phyloP scores from a whole-genome alignment of 2,888 invertebrate species.

The Euproctis similis region DNA sequence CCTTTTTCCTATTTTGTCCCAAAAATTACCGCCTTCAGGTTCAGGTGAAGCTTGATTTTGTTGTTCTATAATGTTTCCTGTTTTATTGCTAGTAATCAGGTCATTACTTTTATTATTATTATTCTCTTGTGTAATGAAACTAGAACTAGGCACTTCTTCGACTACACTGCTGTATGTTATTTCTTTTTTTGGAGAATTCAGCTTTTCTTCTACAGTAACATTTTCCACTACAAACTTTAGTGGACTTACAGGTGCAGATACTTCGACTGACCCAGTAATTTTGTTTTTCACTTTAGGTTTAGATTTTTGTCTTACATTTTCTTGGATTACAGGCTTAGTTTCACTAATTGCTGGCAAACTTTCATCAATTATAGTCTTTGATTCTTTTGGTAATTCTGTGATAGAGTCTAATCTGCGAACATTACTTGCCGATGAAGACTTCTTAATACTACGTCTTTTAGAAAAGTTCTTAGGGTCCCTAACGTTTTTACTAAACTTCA shows the following conservation, averaged over 20 bases:
- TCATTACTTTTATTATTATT: slow-evolving; percentile 6
- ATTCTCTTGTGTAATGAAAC: slow-evolving; percentile 11
- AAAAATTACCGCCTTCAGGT: slow-evolving; percentile 75
- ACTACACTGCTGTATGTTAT: slow-evolving; percentile 51
- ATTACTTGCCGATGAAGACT: slow-evolving; percentile 60
- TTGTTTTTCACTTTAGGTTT: slow-evolving; percentile 66
- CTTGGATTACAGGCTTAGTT: slow-evolving; percentile 33
- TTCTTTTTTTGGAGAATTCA: slow-evolving; percentile 45
- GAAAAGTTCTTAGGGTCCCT: slow-evolving; percentile 26
- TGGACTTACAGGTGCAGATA: slow-evolving; percentile 58
- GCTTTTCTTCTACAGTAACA: slow-evolving; percentile 74
- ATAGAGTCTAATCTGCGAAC: slow-evolving; percentile 64
- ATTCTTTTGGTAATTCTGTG: slow-evolving; percentile 56
- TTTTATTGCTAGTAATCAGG: slow-evolving; percentile 14
- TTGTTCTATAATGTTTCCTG: slow-evolving; percentile 15
- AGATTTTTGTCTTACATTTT: slow-evolving; percentile 33
- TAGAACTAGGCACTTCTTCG: slow-evolving; percentile 27
- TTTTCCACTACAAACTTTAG: slow-evolving; percentile 75
- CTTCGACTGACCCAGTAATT: slow-evolving; percentile 73
- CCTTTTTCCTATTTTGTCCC: slow-evolving; percentile 79
- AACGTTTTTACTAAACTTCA: slow-evolving; percentile 36
- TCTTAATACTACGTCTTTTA: slow-evolving; percentile 58
- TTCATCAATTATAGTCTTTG: slow-evolving; percentile 19
- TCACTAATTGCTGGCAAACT: slow-evolving; percentile 35
- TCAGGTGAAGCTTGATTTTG: slow-evolving; percentile 45